phyloP scores from a whole-genome alignment of 2,113 vertebrate genomes.

The Phaetusa simplex region DNA sequence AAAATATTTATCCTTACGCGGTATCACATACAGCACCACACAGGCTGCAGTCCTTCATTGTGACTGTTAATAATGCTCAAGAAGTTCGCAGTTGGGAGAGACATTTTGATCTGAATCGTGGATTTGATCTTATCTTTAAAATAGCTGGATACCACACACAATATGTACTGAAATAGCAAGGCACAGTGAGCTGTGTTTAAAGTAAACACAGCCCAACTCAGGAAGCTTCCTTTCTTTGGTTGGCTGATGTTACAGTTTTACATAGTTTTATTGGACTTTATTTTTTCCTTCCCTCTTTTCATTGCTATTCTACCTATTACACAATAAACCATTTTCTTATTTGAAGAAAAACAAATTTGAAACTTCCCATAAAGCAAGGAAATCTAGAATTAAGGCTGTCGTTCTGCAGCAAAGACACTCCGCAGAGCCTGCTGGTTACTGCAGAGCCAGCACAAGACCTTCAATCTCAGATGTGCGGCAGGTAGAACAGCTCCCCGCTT shows the following conservation, averaged over 20 bases:
- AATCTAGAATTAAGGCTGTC: not conserved
- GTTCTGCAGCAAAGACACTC: not conserved
- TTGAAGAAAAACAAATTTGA: not conserved
- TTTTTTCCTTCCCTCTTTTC: not conserved
- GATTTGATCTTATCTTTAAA: constrained; percentile 2
- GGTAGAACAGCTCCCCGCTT: not conserved
- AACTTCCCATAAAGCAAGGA: not conserved
- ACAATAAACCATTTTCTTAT: not conserved
- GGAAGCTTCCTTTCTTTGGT: not conserved
- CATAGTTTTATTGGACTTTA: not conserved
- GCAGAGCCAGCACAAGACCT: not conserved
- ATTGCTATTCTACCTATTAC: not conserved
- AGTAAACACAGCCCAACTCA: not conserved
- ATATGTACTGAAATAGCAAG: not conserved
- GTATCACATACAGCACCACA: not conserved
- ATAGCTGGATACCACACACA: not conserved
- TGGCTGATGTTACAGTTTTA: not conserved
- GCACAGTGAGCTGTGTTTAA: not conserved
- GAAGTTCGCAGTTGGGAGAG: not conserved
- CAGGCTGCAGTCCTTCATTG: not conserved
- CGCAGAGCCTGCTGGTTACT: not conserved
- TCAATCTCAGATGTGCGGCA: not conserved
- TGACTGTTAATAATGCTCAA: not conserved
- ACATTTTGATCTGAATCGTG: not conserved
- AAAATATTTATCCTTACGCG: not conserved